These are phyloP conservation scores for Mystacornis crossleyi DNA, from an alignment of 2,113 vertebrate genomes.

Conservation along the genomic window DNA sequence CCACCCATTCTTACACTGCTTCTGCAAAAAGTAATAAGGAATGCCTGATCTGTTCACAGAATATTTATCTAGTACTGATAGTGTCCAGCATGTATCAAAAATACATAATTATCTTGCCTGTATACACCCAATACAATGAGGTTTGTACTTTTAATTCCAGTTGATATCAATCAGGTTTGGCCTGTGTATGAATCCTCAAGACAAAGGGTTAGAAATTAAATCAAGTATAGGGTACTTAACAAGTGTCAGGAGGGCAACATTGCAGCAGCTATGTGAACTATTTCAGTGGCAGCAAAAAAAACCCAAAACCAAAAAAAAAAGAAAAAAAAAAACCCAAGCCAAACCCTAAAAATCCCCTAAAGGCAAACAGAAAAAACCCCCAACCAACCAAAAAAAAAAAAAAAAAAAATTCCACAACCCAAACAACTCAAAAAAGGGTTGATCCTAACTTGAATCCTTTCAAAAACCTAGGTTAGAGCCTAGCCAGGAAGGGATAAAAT, in stretches of 20 bases:
- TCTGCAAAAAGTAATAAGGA: not conserved
- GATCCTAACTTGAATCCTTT: not conserved
- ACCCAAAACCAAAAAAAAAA: not conserved
- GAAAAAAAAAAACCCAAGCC: not conserved
- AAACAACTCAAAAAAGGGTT: not conserved
- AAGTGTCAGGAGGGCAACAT: not conserved
- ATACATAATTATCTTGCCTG: not conserved
- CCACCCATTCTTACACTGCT: not conserved
- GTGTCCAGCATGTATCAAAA: not conserved
- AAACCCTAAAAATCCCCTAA: not conserved
- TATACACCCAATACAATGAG: not conserved
- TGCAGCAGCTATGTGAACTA: not conserved
- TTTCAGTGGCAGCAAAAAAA: not conserved
- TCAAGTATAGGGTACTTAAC: not conserved
- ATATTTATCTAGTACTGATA: not conserved
- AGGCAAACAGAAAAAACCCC: not conserved
- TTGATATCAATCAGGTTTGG: not conserved
- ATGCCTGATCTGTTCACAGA: not conserved
- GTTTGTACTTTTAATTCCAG: not conserved
- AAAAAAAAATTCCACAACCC: not conserved
- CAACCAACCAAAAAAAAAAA: not conserved
- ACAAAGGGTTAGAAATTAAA: not conserved
- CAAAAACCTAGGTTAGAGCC: not conserved
- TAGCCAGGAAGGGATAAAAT: not conserved
- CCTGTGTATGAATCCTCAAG: not conserved